A percentile compares a stretch with the other conserved stretches of the same genome.
Conservation (phyloP, 2,113 vertebrate genomes). For the Dolichotis patagonum region DNA sequence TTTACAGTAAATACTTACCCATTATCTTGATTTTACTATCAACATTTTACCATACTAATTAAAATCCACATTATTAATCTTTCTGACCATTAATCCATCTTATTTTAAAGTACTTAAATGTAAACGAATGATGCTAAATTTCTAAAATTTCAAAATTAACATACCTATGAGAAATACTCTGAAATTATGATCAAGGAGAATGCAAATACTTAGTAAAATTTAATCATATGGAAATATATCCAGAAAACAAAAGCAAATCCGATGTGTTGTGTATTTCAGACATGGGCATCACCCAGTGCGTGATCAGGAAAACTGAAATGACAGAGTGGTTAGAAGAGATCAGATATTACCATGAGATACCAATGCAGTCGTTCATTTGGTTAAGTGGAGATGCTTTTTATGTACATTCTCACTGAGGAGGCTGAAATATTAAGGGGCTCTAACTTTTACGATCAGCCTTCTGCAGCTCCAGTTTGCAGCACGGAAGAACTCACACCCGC, state of each 20-base stretch:
- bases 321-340: not conserved
- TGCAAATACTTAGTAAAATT: not conserved
- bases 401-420: not conserved
- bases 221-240: not conserved
- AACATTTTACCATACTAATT: not conserved
- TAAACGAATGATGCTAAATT: not conserved
- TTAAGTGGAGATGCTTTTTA: not conserved
- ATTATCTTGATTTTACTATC: not conserved
- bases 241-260: not conserved
- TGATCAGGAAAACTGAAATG: not conserved
- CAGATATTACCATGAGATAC: not conserved
- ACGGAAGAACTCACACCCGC: not conserved
- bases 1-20: not conserved
- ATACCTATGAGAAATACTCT: not conserved
- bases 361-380: not conserved
- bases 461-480: accelerated
- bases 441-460: not conserved
- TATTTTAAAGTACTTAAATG: not conserved
- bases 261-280: not conserved
- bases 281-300: not conserved
- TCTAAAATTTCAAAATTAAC: not conserved
- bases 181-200: not conserved
- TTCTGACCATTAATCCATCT: not conserved
- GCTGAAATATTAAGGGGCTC: not conserved
- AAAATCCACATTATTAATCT: not conserved